Evolutionary conservation across 2,113 vertebrate species (phyloP).

Genomic region (Macaca nemestrina): DNA sequence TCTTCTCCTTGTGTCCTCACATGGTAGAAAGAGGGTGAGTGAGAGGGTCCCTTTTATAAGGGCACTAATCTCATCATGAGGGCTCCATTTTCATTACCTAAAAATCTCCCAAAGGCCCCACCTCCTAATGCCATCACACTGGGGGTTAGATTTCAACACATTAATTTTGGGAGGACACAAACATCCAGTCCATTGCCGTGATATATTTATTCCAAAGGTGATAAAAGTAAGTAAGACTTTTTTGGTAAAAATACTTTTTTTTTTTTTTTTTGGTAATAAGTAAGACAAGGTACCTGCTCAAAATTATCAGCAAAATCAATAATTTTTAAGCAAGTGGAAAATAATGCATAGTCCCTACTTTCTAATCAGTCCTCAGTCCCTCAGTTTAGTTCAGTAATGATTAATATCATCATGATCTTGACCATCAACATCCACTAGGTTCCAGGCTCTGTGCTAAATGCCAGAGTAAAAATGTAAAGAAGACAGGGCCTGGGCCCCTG

Average conservation of each 20-base stretch:
- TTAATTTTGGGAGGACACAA: not conserved
- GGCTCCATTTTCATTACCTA: not conserved
- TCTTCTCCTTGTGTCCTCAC: not conserved
- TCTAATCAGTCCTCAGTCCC: not conserved
- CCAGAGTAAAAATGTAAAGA: not conserved
- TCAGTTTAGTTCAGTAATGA: not conserved
- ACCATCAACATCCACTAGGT: not conserved
- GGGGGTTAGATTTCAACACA: not conserved
- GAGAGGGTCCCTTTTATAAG: not conserved
- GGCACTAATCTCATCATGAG: not conserved
- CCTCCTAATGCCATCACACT: not conserved
- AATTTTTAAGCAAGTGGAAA: not conserved
- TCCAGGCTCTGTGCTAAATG: no score
- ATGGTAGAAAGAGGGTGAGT: not conserved
- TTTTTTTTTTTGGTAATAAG: not conserved
- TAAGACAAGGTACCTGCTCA: not conserved
- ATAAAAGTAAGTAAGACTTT: not conserved
- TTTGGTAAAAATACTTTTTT: no score
- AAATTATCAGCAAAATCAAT: not conserved
- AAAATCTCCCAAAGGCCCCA: not conserved
- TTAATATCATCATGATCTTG: not conserved
- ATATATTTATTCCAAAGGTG: not conserved
- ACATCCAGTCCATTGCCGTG: not conserved
- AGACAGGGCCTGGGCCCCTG: no score
- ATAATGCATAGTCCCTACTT: not conserved